Conservation (phyloP, 2,888 invertebrate species). For the Leptinotarsa haldemani region DNA sequence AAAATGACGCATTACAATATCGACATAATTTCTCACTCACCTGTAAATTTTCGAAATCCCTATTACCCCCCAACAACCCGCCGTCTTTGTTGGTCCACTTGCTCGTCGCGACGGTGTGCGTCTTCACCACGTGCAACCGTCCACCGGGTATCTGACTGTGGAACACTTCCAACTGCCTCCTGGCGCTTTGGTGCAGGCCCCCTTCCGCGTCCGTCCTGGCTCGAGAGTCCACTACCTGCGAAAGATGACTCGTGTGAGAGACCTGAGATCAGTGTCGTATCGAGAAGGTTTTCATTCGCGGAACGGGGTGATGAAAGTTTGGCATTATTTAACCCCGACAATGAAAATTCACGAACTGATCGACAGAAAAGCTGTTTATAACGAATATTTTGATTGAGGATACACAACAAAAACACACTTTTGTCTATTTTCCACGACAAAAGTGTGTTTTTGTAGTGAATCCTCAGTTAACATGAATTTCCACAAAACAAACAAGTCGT, state of each 20-base stretch:
- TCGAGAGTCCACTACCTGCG: constrained; percentile 69
- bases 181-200: constrained; percentile 67
- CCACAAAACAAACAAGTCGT: no score
- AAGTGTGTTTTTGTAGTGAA: no score
- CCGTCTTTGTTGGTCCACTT: constrained; percentile 55
- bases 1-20: background rate
- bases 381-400: no score
- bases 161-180: constrained; percentile 76
- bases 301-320: no score
- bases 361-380: no score
- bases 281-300: no score
- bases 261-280: no score
- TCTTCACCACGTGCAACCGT: constrained; percentile 78
- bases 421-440: no score
- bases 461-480: no score
- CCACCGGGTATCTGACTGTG: constrained; percentile 77
- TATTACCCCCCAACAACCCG: constrained; percentile 14
- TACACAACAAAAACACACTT: no score
- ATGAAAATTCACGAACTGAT: no score
- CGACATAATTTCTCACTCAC: constrained; percentile 48
- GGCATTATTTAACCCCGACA: no score
- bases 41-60: constrained; percentile 63
- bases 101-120: constrained; percentile 66
- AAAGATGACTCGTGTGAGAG: constrained; percentile 15
- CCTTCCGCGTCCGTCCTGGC: constrained; percentile 69